phyloP scores from a whole-genome alignment of 2,888 invertebrate species.

The Coleophora deauratella region DNA sequence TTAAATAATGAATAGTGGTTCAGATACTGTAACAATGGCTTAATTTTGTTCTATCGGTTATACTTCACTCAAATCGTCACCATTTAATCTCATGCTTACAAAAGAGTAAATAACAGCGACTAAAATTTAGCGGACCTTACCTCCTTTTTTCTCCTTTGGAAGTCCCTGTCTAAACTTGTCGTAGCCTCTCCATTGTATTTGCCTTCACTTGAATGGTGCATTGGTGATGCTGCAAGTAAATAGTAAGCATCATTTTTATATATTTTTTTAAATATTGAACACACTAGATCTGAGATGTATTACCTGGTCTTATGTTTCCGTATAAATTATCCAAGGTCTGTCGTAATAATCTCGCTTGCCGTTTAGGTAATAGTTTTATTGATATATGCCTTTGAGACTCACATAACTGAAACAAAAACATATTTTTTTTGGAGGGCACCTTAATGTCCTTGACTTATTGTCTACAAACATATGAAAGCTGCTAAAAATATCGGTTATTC shows the following conservation, averaged over 20 bases:
- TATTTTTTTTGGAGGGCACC: too few relatives aligned
- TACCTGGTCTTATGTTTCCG: conserved; percentile 71
- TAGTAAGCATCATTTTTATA: too few relatives aligned
- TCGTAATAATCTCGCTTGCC: conserved; percentile 86
- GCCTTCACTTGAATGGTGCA: conserved; percentile 51
- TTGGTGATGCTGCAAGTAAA: conserved; percentile 48
- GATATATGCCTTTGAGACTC: conserved; percentile 90
- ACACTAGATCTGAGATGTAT: too few relatives aligned
- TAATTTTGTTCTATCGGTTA: too few relatives aligned
- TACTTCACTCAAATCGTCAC: too few relatives aligned
- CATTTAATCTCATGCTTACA: too few relatives aligned
- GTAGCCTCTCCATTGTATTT: conserved; percentile 73
- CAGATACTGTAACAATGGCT: too few relatives aligned
- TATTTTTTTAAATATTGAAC: conserved; percentile 12
- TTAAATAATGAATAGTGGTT: too few relatives aligned
- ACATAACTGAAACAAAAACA: conserved; percentile 76
- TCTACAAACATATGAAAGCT: too few relatives aligned
- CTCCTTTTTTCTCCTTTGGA: conserved; percentile 86
- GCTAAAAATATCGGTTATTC: too few relatives aligned
- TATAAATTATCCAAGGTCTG: conserved; percentile 86
- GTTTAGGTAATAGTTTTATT: conserved; percentile 88
- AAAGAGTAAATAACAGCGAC: too few relatives aligned
- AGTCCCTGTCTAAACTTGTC: conserved; percentile 86
- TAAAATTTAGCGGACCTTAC: conserved; percentile 41
- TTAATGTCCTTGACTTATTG: too few relatives aligned